A percentile compares a stretch with the other conserved stretches of the same genome.
Conservation (phyloP, 1,140 invertebrate genomes). For the Vanessa atalanta region DNA sequence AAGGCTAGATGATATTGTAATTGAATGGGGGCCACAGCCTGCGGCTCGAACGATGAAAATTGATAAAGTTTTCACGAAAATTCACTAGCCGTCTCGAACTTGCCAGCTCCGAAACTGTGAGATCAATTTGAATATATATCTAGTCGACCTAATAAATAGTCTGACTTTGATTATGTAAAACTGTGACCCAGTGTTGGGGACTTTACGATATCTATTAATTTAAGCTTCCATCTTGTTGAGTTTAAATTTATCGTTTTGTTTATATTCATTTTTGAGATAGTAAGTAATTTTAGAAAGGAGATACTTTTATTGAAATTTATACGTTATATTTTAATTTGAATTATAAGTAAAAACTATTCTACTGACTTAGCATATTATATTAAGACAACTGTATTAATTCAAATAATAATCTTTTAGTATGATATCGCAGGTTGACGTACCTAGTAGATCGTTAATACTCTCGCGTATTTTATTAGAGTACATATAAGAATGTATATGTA, state of each 20-base stretch:
- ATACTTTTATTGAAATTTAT: too few species aligned
- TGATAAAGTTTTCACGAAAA: conserved; percentile 52
- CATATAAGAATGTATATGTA: too few species aligned
- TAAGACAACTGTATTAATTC: too few species aligned
- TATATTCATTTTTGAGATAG: too few species aligned
- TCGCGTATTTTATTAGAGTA: too few species aligned
- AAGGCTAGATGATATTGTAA: conserved; percentile 47
- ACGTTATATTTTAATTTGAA: too few species aligned
- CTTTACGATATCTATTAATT: background rate
- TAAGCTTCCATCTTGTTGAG: background rate
- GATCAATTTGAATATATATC: conserved; percentile 45
- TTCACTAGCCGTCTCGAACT: conserved; percentile 40
- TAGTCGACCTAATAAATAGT: conserved; percentile 13
- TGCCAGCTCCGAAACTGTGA: conserved; percentile 35
- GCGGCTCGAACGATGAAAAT: conserved; percentile 44
- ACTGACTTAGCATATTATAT: too few species aligned
- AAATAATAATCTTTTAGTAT: too few species aligned
- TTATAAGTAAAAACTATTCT: too few species aligned
- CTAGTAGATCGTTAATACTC: too few species aligned
- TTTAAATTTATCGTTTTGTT: background rate
- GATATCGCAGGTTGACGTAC: too few species aligned
- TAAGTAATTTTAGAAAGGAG: too few species aligned
- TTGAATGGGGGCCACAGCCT: conserved; percentile 41
- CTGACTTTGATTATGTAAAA: conserved; percentile 6
- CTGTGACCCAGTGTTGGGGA: background rate